Evolutionary conservation across 2,113 vertebrate species (phyloP).

Genomic region (Crotalus horridus): DNA sequence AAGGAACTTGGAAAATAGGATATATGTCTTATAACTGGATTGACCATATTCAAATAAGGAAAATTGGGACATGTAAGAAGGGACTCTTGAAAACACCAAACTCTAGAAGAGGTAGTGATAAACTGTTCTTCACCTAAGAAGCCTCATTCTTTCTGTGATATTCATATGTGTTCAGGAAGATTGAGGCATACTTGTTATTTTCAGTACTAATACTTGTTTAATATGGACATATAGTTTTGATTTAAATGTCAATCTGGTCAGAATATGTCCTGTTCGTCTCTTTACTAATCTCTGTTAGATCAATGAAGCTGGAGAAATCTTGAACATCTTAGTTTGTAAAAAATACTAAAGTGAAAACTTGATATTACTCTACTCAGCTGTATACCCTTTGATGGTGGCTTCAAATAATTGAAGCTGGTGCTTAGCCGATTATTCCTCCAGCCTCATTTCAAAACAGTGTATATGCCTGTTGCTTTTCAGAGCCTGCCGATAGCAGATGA

Average conservation of each 20-base stretch:
- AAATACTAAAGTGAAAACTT: not conserved
- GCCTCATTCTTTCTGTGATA: not conserved
- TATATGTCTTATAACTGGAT: not conserved
- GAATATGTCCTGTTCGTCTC: not conserved
- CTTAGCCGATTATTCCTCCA: not conserved
- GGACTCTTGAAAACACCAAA: not conserved
- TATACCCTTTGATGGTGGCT: not conserved
- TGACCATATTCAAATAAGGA: not conserved
- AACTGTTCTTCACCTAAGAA: not conserved
- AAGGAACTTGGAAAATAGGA: not conserved
- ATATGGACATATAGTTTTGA: not conserved
- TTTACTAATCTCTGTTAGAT: not conserved
- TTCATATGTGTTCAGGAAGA: not conserved
- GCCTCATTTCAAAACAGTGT: not conserved
- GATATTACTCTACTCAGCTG: not conserved
- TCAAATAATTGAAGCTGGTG: not conserved
- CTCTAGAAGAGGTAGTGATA: not conserved
- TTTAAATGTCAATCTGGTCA: not conserved
- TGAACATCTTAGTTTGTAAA: not conserved
- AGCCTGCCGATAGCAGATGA: not conserved
- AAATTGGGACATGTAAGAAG: not conserved
- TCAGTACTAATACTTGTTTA: not conserved
- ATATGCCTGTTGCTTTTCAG: conserved; percentile 1
- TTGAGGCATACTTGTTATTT: not conserved
- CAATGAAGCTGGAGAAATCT: not conserved